Evolutionary conservation across 2,888 invertebrate genomes (phyloP), one percentile per base, ranked within the genome.

Genomic region (Bellardia bayeri): DNA sequence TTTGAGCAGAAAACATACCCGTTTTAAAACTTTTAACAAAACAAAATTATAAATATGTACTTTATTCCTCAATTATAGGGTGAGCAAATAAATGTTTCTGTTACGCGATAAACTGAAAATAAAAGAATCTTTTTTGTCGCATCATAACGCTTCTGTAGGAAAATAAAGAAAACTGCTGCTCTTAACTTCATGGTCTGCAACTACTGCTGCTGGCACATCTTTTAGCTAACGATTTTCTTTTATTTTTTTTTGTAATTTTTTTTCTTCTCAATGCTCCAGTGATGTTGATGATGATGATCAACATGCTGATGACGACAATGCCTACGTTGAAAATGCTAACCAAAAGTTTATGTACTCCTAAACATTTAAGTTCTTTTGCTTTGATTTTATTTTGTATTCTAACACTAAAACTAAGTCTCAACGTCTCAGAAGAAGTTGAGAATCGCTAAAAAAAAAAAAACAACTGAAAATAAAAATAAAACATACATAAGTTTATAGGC

Each of bases 81-180:
- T 83, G 58, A 33, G 11, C 51, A 74, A 82, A 78, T 76, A 81
- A 84, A 74, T 82, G 72, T 72, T 78, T 78, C 54, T 78, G 49
- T 68, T 79, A 56, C 11, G 74, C 85, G 82, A 82, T 85, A 82
- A 87, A 75, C 64, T 78, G 63, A 54, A 87, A 45, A 68, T 37
- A 49, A 86, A 82, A 75, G 37, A 75, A 80, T 79, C 63, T 69
- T 82, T 72, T 75, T 76, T 58, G 79, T 68, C 75, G 79, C 75
- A 75, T 84, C 83, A 80, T 76, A 87, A 81, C 81, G 87, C 84
- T 87, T 87, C 87, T 87, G 84, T 84, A 76, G 51, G 80, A 69
- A 61, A 74, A 51, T 23, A 56, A 66, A 69, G 6, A 58, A 74
- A 64, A 11, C 40, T n/a, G 37, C 37, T 37, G 37, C 37, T 54